Evolutionary conservation across 2,113 vertebrate species (phyloP).

Genomic region (Cyprinus carpio): DNA sequence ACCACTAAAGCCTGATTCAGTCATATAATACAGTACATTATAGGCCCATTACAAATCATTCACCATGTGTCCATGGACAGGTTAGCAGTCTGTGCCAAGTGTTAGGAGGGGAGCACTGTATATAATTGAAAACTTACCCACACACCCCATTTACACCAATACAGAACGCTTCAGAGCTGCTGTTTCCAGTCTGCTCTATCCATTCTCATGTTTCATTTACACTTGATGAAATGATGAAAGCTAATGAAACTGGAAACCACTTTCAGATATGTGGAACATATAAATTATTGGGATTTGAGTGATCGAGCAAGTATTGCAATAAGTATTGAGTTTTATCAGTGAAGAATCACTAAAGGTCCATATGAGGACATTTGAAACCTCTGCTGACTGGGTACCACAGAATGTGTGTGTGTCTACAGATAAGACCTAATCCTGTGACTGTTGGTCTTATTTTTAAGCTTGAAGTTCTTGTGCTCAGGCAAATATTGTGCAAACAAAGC

Average conservation of each 20-base stretch:
- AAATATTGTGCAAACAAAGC: constrained; percentile 10
- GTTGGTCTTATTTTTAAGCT: constrained; percentile 11
- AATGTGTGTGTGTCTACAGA: constrained; percentile 13
- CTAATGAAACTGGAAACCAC: constrained; percentile 20
- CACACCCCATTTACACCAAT: constrained; percentile 6
- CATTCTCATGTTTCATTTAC: constrained; percentile 21
- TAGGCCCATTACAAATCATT: background rate
- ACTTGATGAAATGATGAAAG: constrained; percentile 44
- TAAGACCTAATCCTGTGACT: constrained; percentile 4
- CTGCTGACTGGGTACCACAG: background rate
- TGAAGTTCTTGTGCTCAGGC: background rate
- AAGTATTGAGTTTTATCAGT: background rate
- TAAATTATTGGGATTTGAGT: background rate
- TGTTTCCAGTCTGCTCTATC: constrained; percentile 21
- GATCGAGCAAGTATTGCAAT: background rate
- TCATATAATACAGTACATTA: constrained; percentile 1
- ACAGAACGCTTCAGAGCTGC: constrained; percentile 21
- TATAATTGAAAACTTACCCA: constrained; percentile 21
- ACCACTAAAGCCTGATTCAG: background rate
- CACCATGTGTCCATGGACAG: background rate
- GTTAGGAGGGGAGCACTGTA: background rate
- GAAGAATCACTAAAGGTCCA: background rate
- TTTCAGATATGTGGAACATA: background rate
- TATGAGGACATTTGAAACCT: background rate
- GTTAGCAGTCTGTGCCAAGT: constrained; percentile 27